Conservation (phyloP, 23 tunicate species). For the Phallusia fumigata region DNA sequence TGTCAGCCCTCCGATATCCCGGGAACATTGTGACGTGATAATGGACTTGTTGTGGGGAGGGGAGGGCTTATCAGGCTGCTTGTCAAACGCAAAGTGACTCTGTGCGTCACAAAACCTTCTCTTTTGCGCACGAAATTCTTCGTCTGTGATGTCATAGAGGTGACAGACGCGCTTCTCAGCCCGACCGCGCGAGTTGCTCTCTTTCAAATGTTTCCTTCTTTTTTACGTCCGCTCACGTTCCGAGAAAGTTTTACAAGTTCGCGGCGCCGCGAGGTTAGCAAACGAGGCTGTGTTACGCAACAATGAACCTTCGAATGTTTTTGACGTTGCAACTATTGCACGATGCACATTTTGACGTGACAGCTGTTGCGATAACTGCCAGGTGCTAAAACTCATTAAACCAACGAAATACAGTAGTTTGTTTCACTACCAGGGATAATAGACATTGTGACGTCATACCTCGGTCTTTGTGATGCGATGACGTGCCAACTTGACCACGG, state of each 20-base stretch:
- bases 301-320: no score
- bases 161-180: background rate
- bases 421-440: background rate
- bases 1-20: background rate
- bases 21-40: background rate
- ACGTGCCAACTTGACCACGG: constrained; percentile 87
- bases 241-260: no score
- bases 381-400: no score
- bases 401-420: no score
- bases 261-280: no score
- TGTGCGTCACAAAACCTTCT: constrained; percentile 12
- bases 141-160: constrained; percentile 5
- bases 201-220: no score
- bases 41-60: background rate
- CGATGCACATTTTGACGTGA: no score
- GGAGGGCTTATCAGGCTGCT: background rate
- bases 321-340: no score
- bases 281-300: no score
- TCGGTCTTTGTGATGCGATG: constrained; percentile 87
- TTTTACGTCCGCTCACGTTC: no score
- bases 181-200: background rate
- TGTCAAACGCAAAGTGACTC: background rate
- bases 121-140: constrained; percentile 17
- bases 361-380: no score
- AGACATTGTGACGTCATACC: constrained; percentile 24